Evolutionary conservation across 1,140 invertebrate genomes (phyloP), one percentile per base, ranked within the genome.

Genomic region (Whitmania pigra): DNA sequence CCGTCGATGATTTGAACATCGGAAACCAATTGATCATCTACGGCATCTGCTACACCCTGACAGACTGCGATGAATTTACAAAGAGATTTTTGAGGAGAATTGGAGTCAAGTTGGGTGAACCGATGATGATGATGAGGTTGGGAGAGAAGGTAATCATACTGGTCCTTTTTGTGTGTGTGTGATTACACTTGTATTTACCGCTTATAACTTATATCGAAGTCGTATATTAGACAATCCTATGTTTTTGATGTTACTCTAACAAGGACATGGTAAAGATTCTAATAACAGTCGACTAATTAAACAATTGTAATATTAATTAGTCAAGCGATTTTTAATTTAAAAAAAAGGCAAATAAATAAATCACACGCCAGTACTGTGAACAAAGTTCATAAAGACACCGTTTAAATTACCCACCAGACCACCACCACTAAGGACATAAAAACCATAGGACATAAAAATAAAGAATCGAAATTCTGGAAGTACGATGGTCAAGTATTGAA

Each of bases 31-130:
- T 70, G 22, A 11, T 15, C 15, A 70, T 70, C 15, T 70, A 70
- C 49, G 89, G 89, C 0, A 87, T 88, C 81, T 85, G 87, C 27
- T 91, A 91, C 78, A 89, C 88, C 81, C 89, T 95, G 36, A 87
- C 87, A 0, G 86, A 88, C 74, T 94, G 92, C 79, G 82, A 95
- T 78, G 85, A 87, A 73, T 95, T 94, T 78, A 94, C 92, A 0
- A 82, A 89, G 75, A 86, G 86, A 57, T 94, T 93, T 81, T 82
- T 94, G 5, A 89, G 89, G 78, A 87, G 89, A 31, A 85, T 90
- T 71, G 93, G 93, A 20, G 90, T 94, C 55, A 82, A 87, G 54
- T 89, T 94, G 11, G 73, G 75, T 22, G 70, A 72, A 17, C 71
- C 55, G 2, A 63, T 74, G 22, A 69, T 67, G 7, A 67, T 67